Evolutionary conservation across 2,113 vertebrate genomes (phyloP), one percentile per base, ranked within the genome.

Genomic region (Thryonomys swinderianus): DNA sequence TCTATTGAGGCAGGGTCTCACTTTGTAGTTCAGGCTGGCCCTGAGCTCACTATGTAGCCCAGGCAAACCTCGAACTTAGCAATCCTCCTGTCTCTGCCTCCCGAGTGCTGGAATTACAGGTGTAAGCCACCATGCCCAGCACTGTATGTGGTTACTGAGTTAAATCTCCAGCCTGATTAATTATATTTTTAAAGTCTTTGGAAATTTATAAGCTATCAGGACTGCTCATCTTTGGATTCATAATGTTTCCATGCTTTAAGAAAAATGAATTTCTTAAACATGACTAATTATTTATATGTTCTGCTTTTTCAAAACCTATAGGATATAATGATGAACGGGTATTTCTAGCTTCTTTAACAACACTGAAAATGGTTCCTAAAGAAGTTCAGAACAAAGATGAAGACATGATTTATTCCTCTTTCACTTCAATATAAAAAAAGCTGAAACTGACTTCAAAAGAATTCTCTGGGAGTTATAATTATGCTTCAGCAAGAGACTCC

Each of bases 371-470:
- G 95, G 14, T 83, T 93, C 83, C 92, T 66, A 55, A 93, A 84
- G 91, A 90, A 96, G 12, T 88, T 53, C 20, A 97, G 94, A 97
- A 97, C 27, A 55, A 97, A 97, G 66, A 97, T 89, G 53, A 80
- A 97, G 93, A 98, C 88, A 42, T 32, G 4, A 97, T 97, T 98
- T 97, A 98, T 87, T 96, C 20, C 0, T 61, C 85, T 92, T 90
- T 90, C 96, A 90, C 91, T 96, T 95, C 67, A 89, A 74, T 71
- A 85, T 88, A 78, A 95, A 97, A 92, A 51, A 97, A 90, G 78
- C 53, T 96, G 91, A 95, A 95, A 97, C 0, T 95, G 73, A 98
- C 79, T 96, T 95, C 83, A 94, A 95, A 96, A 88, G n/a, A 30
- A 95, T 94, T 96, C 48, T 97, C 81, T 95, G 78, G 84, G 92